Evolutionary conservation across 2,113 vertebrate species (phyloP), one percentile per base, ranked within the genome.

Genomic region (Siniperca chuatsi): DNA sequence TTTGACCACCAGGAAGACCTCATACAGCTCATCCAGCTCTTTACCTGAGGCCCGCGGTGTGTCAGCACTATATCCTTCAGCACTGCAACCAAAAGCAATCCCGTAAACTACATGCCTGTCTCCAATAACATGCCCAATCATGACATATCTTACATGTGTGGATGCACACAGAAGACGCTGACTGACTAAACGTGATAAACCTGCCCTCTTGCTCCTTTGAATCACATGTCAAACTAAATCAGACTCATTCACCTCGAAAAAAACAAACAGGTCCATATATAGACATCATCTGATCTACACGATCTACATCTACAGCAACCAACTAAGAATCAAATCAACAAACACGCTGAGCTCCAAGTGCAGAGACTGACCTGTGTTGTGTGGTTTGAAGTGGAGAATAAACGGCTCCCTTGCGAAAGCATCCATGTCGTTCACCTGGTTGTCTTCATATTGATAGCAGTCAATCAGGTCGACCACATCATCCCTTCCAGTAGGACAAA

Each of bases 1-100:
- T 67, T 66, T 92, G n/a, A 94, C 84, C 1, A 44, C 57, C 55
- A 90, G 78, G 64, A 90, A 85, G 44, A 95, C 93, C 8, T 95
- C 87, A 5, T 92, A 92, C 37, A 95, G 83, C 78, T 94, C 92
- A 35, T 95, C 93, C 42, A 95, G 84, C 75, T 95, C 94, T 71
- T 80, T 89, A 67, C 92, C 81, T 0, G 93, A 78, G 79, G 93
- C 90, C 6, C 21, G 2, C 0, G 87, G 89, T 18, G 21, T 84
- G 15, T 94, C 65, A 95, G 83, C 64, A 92, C 92, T n/a, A 95
- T 78, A 64, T 96, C 88, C 68, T 90, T 82, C 25, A 94, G 61
- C 71, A 90, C 93, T 94, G 79, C 37, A 73, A 87, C 48, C 15
- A 66, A 75, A 44, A 65, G 71, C 20, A 72, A 4, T 40, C 60